A percentile compares a stretch with the other conserved stretches of the same genome.
phyloP scores from a whole-genome alignment of 2,113 vertebrate species.

The Toxostoma redivivum region DNA sequence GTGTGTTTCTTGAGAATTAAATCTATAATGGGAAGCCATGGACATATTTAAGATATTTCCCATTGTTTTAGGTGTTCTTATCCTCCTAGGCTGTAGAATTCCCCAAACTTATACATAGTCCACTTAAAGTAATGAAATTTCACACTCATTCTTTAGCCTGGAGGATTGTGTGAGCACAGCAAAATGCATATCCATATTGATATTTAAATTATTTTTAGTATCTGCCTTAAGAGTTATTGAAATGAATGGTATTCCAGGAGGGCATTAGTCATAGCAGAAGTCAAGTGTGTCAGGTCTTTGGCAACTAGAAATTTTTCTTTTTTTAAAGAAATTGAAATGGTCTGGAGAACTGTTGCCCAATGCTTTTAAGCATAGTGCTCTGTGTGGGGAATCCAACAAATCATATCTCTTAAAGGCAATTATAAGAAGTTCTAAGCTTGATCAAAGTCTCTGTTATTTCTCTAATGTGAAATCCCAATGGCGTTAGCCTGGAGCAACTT shows the following conservation, averaged over 20 bases:
- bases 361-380: background rate
- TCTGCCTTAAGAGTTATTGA: background rate
- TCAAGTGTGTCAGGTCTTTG: background rate
- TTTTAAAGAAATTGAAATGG: background rate
- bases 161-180: background rate
- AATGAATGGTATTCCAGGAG: background rate
- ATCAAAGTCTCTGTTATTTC: background rate
- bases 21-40: background rate
- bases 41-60: background rate
- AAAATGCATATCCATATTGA: background rate
- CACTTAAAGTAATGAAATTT: background rate
- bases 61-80: background rate
- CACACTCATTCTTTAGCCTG: background rate
- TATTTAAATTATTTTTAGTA: background rate
- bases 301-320: background rate
- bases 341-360: background rate
- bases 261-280: background rate
- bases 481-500: background rate
- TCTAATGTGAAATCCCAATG: background rate
- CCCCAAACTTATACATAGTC: background rate
- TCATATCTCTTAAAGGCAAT: background rate
- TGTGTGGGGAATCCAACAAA: background rate
- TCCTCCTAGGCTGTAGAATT: background rate
- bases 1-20: background rate
- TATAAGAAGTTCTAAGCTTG: background rate